Conservation (phyloP, 2,797 vertebrate genomes). For the Trematomus bernacchii region DNA sequence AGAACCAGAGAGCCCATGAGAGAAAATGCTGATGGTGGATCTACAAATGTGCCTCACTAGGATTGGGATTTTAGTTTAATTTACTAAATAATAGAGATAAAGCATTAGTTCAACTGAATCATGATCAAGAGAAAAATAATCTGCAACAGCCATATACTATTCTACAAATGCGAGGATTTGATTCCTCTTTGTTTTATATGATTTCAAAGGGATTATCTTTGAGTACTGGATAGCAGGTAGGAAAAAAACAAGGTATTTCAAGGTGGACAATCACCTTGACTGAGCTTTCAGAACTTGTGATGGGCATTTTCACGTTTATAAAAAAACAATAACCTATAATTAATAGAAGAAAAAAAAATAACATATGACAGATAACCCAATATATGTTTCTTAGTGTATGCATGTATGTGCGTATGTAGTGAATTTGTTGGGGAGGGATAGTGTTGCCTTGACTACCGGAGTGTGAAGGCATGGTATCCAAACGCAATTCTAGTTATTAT, state of each 20-base stretch:
- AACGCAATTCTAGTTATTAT: conserved; percentile 63
- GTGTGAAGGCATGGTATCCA: conserved; percentile 75
- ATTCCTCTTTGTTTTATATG: background rate
- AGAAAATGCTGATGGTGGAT: conserved; percentile 2
- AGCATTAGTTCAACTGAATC: background rate
- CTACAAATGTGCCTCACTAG: conserved; percentile 1
- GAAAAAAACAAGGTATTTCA: background rate
- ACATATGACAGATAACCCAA: too few species aligned
- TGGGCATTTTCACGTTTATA: background rate
- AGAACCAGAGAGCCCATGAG: conserved; percentile 5
- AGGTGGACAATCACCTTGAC: background rate
- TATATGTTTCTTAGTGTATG: conserved; percentile 2
- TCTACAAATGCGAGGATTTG: background rate
- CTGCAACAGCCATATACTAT: background rate
- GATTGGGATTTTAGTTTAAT: background rate
- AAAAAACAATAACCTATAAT: background rate
- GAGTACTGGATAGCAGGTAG: background rate
- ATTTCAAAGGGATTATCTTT: background rate
- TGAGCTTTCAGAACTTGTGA: background rate
- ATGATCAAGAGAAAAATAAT: background rate
- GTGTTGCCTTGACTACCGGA: conserved; percentile 78
- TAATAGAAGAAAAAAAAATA: background rate
- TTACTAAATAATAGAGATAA: background rate
- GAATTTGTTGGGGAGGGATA: conserved; percentile 25
- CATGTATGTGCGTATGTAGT: conserved; percentile 20